Conservation (phyloP, 1,140 invertebrate species). For the Cheumatopsyche charites region DNA sequence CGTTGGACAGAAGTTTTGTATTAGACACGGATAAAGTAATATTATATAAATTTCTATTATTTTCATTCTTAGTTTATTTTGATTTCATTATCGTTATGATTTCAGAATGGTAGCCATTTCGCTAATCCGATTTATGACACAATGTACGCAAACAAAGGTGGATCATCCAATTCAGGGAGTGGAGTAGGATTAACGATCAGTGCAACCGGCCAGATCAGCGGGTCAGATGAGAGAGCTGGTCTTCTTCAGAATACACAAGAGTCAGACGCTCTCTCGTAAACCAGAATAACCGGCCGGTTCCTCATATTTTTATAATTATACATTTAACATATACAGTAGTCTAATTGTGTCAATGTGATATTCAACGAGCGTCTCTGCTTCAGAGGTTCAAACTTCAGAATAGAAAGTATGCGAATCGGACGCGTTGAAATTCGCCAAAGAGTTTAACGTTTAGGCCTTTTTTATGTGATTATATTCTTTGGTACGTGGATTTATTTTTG, state of each 20-base stretch:
- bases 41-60: conserved; percentile 34
- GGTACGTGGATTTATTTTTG: too few relatives aligned
- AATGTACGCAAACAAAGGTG: conserved; percentile 68
- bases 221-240: conserved; percentile 40
- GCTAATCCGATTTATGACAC: conserved; percentile 85
- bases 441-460: conserved; percentile 13
- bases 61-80: conserved; percentile 8
- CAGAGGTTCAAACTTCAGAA: too few relatives aligned
- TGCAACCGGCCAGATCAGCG: not conserved
- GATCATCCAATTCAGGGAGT: not conserved
- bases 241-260: conserved; percentile 44
- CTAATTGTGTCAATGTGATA: conserved; percentile 17
- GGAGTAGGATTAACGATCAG: not conserved
- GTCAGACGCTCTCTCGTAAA: conserved; percentile 43
- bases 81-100: conserved; percentile 40
- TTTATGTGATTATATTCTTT: too few relatives aligned
- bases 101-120: conserved; percentile 71
- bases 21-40: conserved; percentile 67
- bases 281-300: not conserved
- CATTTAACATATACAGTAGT: conserved; percentile 7
- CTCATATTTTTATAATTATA: conserved; percentile 13
- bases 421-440: conserved; percentile 13
- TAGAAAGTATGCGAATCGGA: too few relatives aligned
- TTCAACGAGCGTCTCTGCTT: not conserved
- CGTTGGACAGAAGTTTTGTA: conserved; percentile 59